A percentile compares a stretch with the other conserved stretches of the same genome.
Evolutionary conservation across 1,140 invertebrate species (phyloP).

Genomic region (Palaemon carinicauda): DNA sequence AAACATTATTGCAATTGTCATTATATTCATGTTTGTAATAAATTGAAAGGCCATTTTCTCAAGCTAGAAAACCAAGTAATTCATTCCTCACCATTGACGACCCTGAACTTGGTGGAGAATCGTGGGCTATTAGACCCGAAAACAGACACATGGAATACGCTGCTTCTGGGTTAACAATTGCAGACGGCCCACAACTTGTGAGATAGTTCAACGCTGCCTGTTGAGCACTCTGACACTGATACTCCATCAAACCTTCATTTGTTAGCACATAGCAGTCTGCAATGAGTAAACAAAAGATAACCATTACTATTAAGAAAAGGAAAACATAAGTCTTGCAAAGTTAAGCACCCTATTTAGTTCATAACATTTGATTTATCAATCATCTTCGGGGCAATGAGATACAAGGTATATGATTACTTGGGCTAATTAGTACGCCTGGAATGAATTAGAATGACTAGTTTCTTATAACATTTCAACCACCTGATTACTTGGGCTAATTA

Average conservation of each 20-base stretch:
- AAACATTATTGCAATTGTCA: no score
- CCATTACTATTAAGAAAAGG: background rate
- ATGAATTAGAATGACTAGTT: no score
- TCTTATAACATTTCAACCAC: no score
- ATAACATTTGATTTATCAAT: no score
- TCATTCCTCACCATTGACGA: background rate
- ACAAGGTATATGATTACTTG: no score
- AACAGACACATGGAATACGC: constrained; percentile 53
- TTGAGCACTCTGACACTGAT: constrained; percentile 54
- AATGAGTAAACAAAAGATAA: background rate
- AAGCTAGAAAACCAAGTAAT: background rate
- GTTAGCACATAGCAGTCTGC: constrained; percentile 46
- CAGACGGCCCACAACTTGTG: constrained; percentile 40
- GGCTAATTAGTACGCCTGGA: no score
- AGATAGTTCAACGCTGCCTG: constrained; percentile 42
- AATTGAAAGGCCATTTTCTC: no score
- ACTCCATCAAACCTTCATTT: constrained; percentile 50
- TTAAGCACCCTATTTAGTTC: no score
- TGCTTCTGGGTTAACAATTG: constrained; percentile 52
- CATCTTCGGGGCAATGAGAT: no score
- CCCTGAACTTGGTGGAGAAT: background rate
- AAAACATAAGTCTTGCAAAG: no score
- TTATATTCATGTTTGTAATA: no score
- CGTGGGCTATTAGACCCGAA: constrained; percentile 47
- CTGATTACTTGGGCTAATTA: no score